Base-by-base conservation (phyloP, 2,888 invertebrate species). In the Nephrotoma flavescens region DNA sequence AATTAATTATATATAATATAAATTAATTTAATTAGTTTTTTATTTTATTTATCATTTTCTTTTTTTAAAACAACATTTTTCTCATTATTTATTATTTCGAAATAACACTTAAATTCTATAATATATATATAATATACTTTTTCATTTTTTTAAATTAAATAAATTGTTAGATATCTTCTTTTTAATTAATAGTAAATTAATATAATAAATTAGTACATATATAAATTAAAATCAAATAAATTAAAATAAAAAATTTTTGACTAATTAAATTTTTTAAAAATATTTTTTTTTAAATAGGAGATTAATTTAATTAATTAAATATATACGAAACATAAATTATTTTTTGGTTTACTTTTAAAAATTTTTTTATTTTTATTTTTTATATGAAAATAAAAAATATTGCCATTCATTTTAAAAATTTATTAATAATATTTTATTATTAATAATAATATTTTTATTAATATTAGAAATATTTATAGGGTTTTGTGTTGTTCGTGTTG, bases 331-430 rank as follows among this genome's bases (percentile, higher is more conserved):
- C 71, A 71, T 71, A 71, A 71, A 71, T 71, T 71, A 71, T 71
- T 71, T 71, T 71, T 71, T 71, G 19, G 86, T 86, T 83, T 87
- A 86, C 87, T 86, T 87, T 85, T 84, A 87, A 87, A 87, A 83
- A 86, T 41, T 19, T 86, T 86, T 87, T 87, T 86, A 71, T 71
- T 71, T 71, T 71, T 71, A 71, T 71, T 71, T 71, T 71, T 71
- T 71, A 71, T 71, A 71, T 71, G 71, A 71, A 71, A 71, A 71
- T 71, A 71, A 71, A 88, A 86, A 83, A 87, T 87, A 87, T 87
- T 86, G 87, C 12, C 45, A 86, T 83, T 52, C 86, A 87, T 87
- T 86, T 45, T 86, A 86, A 86, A 86, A 87, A 86, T 15, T 87
- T 86, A 41, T 87, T 57, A 15, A 19, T 84, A 31, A 47, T 86